Evolutionary conservation across 1,140 invertebrate genomes (phyloP).

Genomic region (Wasmannia auropunctata): DNA sequence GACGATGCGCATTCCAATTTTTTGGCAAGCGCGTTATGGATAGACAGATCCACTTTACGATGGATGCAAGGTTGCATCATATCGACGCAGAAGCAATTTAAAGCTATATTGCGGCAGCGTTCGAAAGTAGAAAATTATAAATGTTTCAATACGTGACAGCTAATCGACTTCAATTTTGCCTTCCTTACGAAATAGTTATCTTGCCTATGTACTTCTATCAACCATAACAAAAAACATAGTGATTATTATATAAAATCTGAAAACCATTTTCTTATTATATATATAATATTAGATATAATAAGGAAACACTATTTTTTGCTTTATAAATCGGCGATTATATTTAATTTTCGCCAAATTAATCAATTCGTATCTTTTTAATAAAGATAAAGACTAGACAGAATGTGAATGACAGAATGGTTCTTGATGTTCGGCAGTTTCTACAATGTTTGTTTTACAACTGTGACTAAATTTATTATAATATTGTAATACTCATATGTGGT

Average conservation of each 20-base stretch:
- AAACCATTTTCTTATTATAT: background rate
- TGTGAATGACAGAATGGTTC: background rate
- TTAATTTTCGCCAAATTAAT: background rate
- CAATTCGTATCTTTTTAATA: background rate
- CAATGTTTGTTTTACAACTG: background rate
- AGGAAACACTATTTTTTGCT: background rate
- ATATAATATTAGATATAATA: background rate
- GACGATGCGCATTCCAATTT: constrained; percentile 14
- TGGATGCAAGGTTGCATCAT: constrained; percentile 8
- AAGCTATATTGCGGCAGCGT: background rate
- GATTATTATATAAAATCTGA: background rate
- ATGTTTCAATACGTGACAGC: background rate
- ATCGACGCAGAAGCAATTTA: constrained; percentile 20
- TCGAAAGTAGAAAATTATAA: constrained; percentile 12
- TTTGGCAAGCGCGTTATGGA: constrained; percentile 7
- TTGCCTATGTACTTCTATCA: too few relatives aligned
- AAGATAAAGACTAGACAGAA: background rate
- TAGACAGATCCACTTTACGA: background rate
- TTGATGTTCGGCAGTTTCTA: background rate
- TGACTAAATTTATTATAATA: background rate
- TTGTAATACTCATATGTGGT: background rate
- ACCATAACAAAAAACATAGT: background rate
- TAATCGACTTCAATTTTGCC: background rate
- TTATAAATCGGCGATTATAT: background rate
- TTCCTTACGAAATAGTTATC: background rate